Evolutionary conservation across 2,113 vertebrate species (phyloP).

Genomic region (Taxidea taxus): DNA sequence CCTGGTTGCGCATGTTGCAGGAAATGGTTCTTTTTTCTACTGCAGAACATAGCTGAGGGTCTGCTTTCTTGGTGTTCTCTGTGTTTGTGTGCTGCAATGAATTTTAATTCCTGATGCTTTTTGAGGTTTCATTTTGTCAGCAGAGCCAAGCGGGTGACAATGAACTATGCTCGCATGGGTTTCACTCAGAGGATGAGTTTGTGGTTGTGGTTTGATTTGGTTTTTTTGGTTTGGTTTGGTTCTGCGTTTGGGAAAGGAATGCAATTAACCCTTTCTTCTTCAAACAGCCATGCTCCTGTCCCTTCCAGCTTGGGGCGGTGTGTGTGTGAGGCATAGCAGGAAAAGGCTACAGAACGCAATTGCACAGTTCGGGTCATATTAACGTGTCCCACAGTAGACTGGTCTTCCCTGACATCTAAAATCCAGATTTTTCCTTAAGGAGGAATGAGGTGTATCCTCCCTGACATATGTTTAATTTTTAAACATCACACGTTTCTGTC

Average conservation of each 20-base stretch:
- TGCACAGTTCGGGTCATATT: background rate
- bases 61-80: slow-evolving; percentile 31
- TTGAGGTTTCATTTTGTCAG: slow-evolving; percentile 53
- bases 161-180: background rate
- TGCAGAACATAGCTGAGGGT: background rate
- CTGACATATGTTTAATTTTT: background rate
- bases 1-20: background rate
- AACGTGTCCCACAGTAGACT: background rate
- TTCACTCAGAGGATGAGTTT: background rate
- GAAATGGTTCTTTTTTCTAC: background rate
- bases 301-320: background rate
- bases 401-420: background rate
- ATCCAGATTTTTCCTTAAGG: background rate
- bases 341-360: background rate
- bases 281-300: background rate
- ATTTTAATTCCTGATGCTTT: slow-evolving; percentile 47
- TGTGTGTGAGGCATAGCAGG: background rate
- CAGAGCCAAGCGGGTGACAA: background rate
- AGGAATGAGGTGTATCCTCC: slow-evolving; percentile 15
- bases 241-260: slow-evolving; percentile 40
- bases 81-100: background rate
- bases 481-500: slow-evolving; percentile 14
- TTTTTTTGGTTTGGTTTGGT: background rate
- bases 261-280: slow-evolving; percentile 11
- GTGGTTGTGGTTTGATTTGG: background rate